Evolutionary conservation across 92 coral and sea anemone species (phyloP).

Genomic region (Epizoanthus ramosus): DNA sequence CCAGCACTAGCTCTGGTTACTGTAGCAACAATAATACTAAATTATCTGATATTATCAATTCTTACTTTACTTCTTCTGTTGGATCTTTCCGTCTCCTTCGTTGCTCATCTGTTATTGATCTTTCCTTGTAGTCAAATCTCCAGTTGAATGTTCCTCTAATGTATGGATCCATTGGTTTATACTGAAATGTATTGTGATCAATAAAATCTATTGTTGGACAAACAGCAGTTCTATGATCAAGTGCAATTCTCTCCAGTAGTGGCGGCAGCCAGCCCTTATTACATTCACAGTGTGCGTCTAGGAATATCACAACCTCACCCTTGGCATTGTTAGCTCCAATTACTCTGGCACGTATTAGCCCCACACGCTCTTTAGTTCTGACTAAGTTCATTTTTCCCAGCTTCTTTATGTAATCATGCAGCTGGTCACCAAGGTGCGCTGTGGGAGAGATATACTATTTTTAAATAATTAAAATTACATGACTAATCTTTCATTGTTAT

Average conservation of each 20-base stretch:
- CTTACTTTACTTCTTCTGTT: slow-evolving; percentile 89
- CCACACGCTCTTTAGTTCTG: slow-evolving; percentile 94
- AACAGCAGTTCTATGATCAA: slow-evolving; percentile 86
- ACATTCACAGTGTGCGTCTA: slow-evolving; percentile 97
- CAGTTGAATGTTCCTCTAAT: slow-evolving; percentile 97
- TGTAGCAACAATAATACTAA: too few species aligned
- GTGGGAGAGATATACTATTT: neutral
- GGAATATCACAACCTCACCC: slow-evolving; percentile 88
- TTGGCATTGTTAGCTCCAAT: slow-evolving; percentile 86
- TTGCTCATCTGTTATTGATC: slow-evolving; percentile 78
- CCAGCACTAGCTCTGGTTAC: too few species aligned
- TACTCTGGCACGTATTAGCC: slow-evolving; percentile 90
- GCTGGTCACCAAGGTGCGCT: slow-evolving; percentile 79
- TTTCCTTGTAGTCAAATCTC: slow-evolving; percentile 98
- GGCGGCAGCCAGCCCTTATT: slow-evolving; percentile 99
- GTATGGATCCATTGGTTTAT: slow-evolving; percentile 95
- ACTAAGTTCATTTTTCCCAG: slow-evolving; percentile 82
- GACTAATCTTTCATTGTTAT: neutral
- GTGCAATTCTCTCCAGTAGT: slow-evolving; percentile 88
- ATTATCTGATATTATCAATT: too few species aligned
- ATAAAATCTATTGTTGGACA: slow-evolving; percentile 98
- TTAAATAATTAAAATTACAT: too few species aligned
- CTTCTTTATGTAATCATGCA: slow-evolving; percentile 69
- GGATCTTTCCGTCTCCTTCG: slow-evolving; percentile 83
- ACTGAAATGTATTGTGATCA: slow-evolving; percentile 96